Evolutionary conservation across 2,113 vertebrate genomes (phyloP), one percentile per base, ranked within the genome.

Genomic region (Gavialis gangeticus): DNA sequence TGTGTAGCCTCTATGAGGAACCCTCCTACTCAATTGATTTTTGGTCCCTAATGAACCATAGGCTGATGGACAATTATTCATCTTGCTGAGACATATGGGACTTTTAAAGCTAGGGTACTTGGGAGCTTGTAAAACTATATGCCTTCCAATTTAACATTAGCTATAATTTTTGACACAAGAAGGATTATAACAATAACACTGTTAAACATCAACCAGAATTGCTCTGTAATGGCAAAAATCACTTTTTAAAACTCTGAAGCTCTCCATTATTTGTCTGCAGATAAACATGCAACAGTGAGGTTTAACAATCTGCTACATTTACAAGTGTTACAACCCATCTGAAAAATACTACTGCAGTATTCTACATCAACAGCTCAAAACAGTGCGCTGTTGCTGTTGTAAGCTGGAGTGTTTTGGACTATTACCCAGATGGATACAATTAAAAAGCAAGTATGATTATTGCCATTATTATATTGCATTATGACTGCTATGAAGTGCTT

Each of bases 11-110:
- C 97, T 95, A 97, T 75, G 94, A 93, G 82, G 96, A 91, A 96
- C 97, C 98, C 98, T 98, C 98, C 98, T 96, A 97, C 97, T 97
- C 98, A 97, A 98, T 98, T 98, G 98, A 98, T 98, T 97, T 98
- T 97, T 98, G 97, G 97, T 98, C 97, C 97, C 98, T 98, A 98
- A 98, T 98, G 98, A 98, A 98, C 97, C 97, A 96, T 94, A 95
- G 94, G 92, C 97, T 97, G 97, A 97, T 96, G 94, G 96, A 98
- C 97, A 98, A 97, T 98, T 98, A 98, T 96, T 98, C 96, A 97
- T 97, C 96, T 98, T 86, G 94, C 97, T 88, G 95, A 98, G 92
- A 83, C 94, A 96, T 93, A 94, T 84, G 94, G 94, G 96, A 92
- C 96, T 95, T 96, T 96, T 96, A 97, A 97, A 97, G 69, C 92